Evolutionary conservation across 2,797 vertebrate species (phyloP).

Genomic region (Chelidonichthys spinosus): DNA sequence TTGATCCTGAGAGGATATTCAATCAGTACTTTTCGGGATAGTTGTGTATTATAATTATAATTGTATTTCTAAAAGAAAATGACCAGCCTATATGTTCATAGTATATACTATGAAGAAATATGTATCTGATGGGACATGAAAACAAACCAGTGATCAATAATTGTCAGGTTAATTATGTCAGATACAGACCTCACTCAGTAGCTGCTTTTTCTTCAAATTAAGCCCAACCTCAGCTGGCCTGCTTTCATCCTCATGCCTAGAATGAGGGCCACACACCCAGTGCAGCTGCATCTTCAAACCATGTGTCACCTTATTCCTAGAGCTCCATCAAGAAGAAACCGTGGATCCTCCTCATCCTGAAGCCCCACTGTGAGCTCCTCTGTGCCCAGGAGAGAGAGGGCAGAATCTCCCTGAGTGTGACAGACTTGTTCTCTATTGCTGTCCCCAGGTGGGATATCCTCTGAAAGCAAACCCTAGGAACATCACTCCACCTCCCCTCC

Average conservation of each 20-base stretch:
- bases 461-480: constrained; percentile 26
- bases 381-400: constrained; percentile 32
- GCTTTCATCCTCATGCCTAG: neutral
- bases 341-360: constrained; percentile 32
- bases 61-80: neutral
- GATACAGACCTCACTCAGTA: neutral
- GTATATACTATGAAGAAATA: neutral
- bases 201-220: too few relatives aligned
- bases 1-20: neutral
- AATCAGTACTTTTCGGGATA: neutral
- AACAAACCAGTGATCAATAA: neutral
- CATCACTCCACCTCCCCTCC: neutral
- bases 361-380: constrained; percentile 51
- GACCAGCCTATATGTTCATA: too few relatives aligned
- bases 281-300: constrained; percentile 30
- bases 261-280: neutral
- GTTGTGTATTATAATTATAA: neutral
- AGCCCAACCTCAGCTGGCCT: neutral
- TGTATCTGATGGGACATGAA: neutral
- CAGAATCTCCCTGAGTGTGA: constrained; percentile 47
- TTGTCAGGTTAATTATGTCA: neutral
- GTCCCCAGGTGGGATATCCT: constrained; percentile 47
- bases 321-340: constrained; percentile 29
- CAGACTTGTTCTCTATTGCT: constrained; percentile 23
- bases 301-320: constrained; percentile 60